Conservation (phyloP, 37 sponge, comb jelly and placozoan species). For the Corticium candelabrum region DNA sequence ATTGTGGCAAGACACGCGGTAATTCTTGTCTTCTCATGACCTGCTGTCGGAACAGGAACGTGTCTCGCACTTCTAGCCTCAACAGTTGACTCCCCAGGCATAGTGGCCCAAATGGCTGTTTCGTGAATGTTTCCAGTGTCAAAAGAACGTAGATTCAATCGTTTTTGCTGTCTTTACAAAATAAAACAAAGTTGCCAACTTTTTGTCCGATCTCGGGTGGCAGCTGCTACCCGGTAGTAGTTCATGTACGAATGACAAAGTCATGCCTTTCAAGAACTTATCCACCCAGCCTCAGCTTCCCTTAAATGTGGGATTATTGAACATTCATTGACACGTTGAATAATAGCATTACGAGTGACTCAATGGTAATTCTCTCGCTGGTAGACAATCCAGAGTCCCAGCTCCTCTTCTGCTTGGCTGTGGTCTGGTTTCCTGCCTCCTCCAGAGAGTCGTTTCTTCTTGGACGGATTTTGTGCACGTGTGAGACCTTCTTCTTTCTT, state of each 20-base stretch:
- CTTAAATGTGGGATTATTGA: not conserved
- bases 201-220: constrained; percentile 24
- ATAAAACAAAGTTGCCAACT: constrained; percentile 13
- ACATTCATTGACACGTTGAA: not conserved
- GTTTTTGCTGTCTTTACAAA: not conserved
- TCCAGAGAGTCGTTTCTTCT: not conserved
- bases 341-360: constrained; percentile 5
- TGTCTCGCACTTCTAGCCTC: constrained; percentile 25
- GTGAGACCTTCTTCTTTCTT: not conserved
- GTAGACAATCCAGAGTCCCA: not conserved
- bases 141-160: not conserved
- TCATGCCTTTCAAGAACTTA: constrained; percentile 25
- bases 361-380: not conserved
- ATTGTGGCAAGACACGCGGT: constrained; percentile 47
- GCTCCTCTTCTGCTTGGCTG: not conserved
- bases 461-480: not conserved
- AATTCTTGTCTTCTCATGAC: constrained; percentile 43
- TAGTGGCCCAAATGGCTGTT: constrained; percentile 54
- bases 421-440: not conserved
- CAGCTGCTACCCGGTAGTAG: constrained; percentile 30
- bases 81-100: constrained; percentile 53
- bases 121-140: constrained; percentile 46
- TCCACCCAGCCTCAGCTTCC: constrained; percentile 3
- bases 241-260: constrained; percentile 21
- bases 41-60: constrained; percentile 39